Conservation (phyloP, 2,888 invertebrate species). For the Agonopterix heracliana region DNA sequence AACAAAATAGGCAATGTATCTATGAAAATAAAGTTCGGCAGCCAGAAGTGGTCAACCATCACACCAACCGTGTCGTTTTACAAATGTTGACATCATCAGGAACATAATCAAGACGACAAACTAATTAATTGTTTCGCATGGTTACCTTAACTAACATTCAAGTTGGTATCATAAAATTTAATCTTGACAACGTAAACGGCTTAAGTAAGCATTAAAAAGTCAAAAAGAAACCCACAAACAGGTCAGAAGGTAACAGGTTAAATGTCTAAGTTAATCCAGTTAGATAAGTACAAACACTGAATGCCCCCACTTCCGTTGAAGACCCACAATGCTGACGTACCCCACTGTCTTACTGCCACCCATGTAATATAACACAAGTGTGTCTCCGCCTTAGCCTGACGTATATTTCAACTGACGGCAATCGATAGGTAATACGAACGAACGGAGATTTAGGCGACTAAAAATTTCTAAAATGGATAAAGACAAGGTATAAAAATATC, state of each 20-base stretch:
- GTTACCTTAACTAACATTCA: too few species aligned
- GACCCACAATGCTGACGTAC: constrained; percentile 66
- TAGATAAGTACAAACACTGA: constrained; percentile 72
- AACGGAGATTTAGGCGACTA: too few species aligned
- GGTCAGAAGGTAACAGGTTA: constrained; percentile 70
- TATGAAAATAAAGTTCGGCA: too few species aligned
- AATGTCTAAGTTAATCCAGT: constrained; percentile 68
- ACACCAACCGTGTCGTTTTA: too few species aligned
- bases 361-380: constrained; percentile 7
- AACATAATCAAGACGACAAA: too few species aligned
- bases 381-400: neutral
- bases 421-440: too few species aligned
- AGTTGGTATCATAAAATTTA: neutral
- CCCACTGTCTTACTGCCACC: constrained; percentile 68
- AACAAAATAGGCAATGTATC: too few species aligned
- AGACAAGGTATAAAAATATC: too few species aligned
- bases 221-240: constrained; percentile 68
- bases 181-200: constrained; percentile 34
- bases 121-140: too few species aligned
- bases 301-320: constrained; percentile 68
- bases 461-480: too few species aligned
- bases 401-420: neutral
- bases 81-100: too few species aligned
- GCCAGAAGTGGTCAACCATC: too few species aligned
- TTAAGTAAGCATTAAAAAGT: constrained; percentile 25